Evolutionary conservation across 2,797 vertebrate genomes (phyloP).

Genomic region (Alectoris magna): DNA sequence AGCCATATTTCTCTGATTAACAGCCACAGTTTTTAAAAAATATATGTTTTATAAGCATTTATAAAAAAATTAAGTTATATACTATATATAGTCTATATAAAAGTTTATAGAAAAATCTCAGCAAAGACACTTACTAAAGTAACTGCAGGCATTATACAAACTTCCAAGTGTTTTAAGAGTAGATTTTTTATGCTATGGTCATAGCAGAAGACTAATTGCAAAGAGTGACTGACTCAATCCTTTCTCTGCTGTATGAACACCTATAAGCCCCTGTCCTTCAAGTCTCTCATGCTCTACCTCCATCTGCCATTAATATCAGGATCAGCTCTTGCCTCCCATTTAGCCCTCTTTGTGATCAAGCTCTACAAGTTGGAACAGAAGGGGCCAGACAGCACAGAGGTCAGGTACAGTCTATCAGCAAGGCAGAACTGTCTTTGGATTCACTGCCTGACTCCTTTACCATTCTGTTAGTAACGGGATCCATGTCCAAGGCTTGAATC

Average conservation of each 20-base stretch:
- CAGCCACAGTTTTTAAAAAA: neutral
- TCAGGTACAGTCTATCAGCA: neutral
- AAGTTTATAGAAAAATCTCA: neutral
- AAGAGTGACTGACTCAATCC: neutral
- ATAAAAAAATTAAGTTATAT: neutral
- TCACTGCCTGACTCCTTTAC: neutral
- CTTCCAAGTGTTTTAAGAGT: neutral
- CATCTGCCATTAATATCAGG: neutral
- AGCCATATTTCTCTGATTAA: neutral
- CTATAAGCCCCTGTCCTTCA: neutral
- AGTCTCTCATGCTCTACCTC: neutral
- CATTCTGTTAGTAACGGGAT: neutral
- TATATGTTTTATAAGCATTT: neutral
- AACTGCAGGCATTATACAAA: neutral
- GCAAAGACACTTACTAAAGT: neutral
- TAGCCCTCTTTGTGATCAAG: neutral
- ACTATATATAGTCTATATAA: neutral
- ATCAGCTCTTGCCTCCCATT: neutral
- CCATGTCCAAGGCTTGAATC: neutral
- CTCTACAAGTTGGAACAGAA: neutral
- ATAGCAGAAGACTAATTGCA: neutral
- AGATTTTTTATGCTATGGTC: neutral
- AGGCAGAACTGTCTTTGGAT: neutral
- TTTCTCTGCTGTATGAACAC: neutral
- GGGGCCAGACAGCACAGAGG: too few species aligned